Conservation (phyloP, 2,113 vertebrate genomes). For the Galemys pyrenaicus region DNA sequence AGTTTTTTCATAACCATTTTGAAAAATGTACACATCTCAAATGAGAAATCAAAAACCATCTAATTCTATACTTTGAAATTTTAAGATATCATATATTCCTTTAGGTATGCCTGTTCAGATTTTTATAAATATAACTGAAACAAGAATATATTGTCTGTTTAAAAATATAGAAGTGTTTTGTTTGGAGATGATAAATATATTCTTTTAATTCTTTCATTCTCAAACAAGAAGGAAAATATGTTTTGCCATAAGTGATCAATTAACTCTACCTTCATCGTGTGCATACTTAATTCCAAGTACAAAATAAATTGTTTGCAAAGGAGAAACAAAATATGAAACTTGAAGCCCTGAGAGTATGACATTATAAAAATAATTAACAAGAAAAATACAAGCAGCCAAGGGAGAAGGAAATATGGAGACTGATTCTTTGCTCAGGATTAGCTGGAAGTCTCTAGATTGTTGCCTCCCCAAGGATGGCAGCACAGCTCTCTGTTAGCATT, state of each 20-base stretch:
- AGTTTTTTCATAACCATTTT: neutral
- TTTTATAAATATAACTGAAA: neutral
- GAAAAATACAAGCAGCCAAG: neutral
- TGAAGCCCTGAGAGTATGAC: neutral
- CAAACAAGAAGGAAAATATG: neutral
- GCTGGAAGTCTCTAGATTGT: neutral
- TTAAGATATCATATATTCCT: neutral
- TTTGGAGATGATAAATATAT: neutral
- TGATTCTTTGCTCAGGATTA: conserved; percentile 26
- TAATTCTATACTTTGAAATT: neutral
- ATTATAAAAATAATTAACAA: conserved; percentile 41
- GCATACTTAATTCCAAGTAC: neutral
- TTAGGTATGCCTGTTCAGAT: neutral
- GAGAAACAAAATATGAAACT: conserved; percentile 29
- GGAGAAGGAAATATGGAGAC: neutral
- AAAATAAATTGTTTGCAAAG: conserved; percentile 22
- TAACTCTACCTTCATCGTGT: neutral
- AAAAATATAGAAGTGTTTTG: neutral
- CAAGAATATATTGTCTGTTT: neutral
- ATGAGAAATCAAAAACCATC: neutral
- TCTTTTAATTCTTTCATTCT: conserved; percentile 22
- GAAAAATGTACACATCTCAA: neutral
- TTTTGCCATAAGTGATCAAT: neutral
- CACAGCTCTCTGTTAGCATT: neutral
- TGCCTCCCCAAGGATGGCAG: neutral